These are phyloP conservation scores for Rhinolophus ferrumequinum DNA, from an alignment of 2,113 vertebrate species.

Conservation along the genomic window DNA sequence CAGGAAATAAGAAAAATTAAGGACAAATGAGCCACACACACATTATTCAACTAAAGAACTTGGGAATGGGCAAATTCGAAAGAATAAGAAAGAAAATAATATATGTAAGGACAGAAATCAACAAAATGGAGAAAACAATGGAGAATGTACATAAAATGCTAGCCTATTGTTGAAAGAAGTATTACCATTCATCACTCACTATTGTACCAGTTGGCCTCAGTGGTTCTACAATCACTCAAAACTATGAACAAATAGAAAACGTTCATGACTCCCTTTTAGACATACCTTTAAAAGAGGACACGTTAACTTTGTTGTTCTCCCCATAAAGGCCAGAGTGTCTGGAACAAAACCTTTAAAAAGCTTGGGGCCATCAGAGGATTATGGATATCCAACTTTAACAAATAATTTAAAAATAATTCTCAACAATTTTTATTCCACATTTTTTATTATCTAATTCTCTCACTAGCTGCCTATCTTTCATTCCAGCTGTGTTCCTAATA, in stretches of 20 bases:
- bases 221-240: background rate
- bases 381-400: background rate
- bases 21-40: background rate
- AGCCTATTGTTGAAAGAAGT: background rate
- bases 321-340: background rate
- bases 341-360: conserved; percentile 4
- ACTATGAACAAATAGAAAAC: background rate
- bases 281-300: background rate
- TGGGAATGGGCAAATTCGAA: background rate
- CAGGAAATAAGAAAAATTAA: conserved; percentile 5
- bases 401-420: conserved; percentile 1
- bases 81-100: background rate
- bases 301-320: background rate
- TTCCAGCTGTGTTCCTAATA: background rate
- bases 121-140: conserved; percentile 31
- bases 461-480: background rate
- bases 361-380: background rate
- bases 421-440: background rate
- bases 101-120: background rate
- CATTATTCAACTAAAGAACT: background rate
- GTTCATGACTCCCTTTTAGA: background rate
- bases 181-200: background rate
- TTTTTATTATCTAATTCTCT: background rate
- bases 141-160: background rate
- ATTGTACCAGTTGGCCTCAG: background rate